Evolutionary conservation across 2,797 vertebrate genomes (phyloP).

Genomic region (Sebastes alutus): DNA sequence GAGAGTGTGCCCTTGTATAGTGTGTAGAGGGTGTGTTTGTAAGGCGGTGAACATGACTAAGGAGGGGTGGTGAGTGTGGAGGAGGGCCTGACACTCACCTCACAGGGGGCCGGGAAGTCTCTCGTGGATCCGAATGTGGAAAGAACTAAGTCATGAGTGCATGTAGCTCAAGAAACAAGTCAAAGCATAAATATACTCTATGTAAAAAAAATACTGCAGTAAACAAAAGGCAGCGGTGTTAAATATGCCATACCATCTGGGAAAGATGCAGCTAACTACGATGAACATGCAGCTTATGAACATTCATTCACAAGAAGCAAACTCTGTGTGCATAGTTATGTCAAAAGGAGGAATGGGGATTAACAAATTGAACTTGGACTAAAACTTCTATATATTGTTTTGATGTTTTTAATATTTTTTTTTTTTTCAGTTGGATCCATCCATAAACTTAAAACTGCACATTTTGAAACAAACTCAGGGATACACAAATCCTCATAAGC

Average conservation of each 20-base stretch:
- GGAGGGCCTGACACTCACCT: slow-evolving; percentile 25
- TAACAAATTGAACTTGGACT: neutral
- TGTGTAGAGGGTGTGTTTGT: slow-evolving; percentile 24
- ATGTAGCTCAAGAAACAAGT: neutral
- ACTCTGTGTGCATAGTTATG: neutral
- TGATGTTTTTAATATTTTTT: neutral
- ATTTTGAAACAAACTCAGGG: no score
- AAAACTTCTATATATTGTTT: neutral
- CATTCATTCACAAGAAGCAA: neutral
- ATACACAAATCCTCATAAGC: neutral
- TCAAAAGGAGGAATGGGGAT: neutral
- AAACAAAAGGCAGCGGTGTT: neutral
- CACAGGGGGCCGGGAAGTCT: neutral
- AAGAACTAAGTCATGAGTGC: neutral
- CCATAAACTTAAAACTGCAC: neutral
- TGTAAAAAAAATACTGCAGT: neutral
- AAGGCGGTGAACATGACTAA: slow-evolving; percentile 1
- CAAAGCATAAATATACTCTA: neutral
- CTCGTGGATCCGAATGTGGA: neutral
- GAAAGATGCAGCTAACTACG: neutral
- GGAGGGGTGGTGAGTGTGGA: slow-evolving; percentile 8
- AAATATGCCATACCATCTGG: neutral
- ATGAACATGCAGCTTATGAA: neutral
- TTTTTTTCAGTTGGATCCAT: neutral
- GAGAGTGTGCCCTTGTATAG: slow-evolving; percentile 35